Base-by-base conservation (phyloP, 1,140 invertebrate genomes). In the Orius insidiosus region DNA sequence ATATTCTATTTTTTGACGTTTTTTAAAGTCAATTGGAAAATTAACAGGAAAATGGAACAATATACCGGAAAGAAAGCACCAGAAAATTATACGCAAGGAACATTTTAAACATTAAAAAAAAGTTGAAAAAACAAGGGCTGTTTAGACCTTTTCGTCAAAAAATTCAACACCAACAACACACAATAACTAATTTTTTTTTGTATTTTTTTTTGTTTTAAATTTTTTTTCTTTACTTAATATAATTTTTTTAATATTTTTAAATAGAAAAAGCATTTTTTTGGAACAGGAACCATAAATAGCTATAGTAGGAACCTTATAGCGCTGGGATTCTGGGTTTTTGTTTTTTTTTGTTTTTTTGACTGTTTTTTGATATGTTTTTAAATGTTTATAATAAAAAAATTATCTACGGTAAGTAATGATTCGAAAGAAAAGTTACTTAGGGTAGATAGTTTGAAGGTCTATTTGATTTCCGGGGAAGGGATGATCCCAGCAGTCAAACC, bases 231-330 rank as follows among this genome's bases (percentile, higher is more conserved):
- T 24, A 24, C 24, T 24, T 24, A 24, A 24, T 24, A 24, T 24
- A 24, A 24, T 24, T 24, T 24, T 24, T 24, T 24, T 24, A 4
- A 7, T 24, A 24, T 24, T 24, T 24, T 53, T 58, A 58, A 53
- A 54, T 55, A 56, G 54, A 52, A 52, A 24, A 53, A 54, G 49
- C 53, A 53, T 55, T 53, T 49, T 24, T 24, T 30, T 55, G 55
- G 53, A 61, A 62, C 59, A 63, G 61, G 61, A 63, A 63, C 61
- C 60, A 60, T 62, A 56, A 58, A 52, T 60, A 63, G 58, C 60
- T 63, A 61, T 54, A 56, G 61, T 62, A 62, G 61, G 60, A 63
- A 62, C 61, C 60, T 60, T 63, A 55, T 43, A 57, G 55, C 57
- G 56, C 59, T 61, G 61, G 61, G 59, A 61, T 52, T 44, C 36